Evolutionary conservation across 2,797 vertebrate species (phyloP).

Genomic region (Diglossa cyanea): DNA sequence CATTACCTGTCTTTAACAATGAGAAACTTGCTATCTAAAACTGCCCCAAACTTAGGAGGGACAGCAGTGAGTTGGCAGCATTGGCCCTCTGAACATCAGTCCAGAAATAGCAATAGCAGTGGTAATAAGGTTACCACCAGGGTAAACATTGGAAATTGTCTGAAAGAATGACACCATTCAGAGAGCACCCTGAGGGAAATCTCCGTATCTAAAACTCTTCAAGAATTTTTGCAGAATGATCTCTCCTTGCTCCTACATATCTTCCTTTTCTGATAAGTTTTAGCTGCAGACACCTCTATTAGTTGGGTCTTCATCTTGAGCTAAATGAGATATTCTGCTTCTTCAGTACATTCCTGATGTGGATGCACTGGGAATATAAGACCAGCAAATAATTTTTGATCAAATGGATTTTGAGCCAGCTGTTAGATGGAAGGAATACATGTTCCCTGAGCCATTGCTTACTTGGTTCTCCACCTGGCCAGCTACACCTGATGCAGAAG

Average conservation of each 20-base stretch:
- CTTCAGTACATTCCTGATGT: background rate
- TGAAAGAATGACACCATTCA: background rate
- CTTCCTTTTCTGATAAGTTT: background rate
- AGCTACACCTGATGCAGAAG: background rate
- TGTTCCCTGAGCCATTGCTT: background rate
- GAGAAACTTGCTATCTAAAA: background rate
- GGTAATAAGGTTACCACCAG: background rate
- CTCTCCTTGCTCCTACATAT: accelerated
- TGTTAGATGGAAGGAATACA: background rate
- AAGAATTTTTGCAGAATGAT: background rate
- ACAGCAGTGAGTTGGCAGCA: background rate
- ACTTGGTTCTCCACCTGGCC: background rate
- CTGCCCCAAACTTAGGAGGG: background rate
- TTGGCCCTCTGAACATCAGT: background rate
- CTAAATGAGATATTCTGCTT: background rate
- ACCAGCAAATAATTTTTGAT: background rate
- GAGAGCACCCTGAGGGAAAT: background rate
- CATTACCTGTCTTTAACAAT: background rate
- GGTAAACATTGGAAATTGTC: background rate
- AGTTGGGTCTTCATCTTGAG: background rate
- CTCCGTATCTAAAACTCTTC: background rate
- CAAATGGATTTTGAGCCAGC: background rate
- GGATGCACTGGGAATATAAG: background rate
- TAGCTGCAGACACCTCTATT: background rate
- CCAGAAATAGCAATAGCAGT: background rate